Evolutionary conservation across 1,140 invertebrate species (phyloP), one percentile per base, ranked within the genome.

Genomic region (Lucilia cuprina): DNA sequence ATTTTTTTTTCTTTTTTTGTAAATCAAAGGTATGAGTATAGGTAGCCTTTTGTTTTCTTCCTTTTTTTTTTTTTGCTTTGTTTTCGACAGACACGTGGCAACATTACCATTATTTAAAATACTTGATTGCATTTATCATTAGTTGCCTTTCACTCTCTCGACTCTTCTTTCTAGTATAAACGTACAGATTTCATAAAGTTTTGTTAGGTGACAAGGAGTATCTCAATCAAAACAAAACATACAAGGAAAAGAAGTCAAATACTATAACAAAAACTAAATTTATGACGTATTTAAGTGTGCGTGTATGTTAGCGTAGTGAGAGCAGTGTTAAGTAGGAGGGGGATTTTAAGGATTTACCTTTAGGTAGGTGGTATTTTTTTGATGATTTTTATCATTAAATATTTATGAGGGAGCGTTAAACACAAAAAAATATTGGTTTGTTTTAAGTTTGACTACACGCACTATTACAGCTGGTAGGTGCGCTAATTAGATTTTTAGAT

Each of bases 101-200:
- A 70, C 65, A 70, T 70, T 21, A 70, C 65, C 65, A 70, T 70
- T 21, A 70, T 70, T 70, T 70, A 10, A 25, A 70, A 70, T 25
- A n/a, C 65, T 70, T 70, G 65, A 70, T 70, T 70, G 65, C 65
- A 70, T 70, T 70, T 70, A 70, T 70, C 65, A 70, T 70, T 70
- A 19, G 19, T n/a, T 21, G 25, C 25, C 25, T 30, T 30, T 30
- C 25, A 30, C 21, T 25, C 50, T 41, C 14, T 60, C 14, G 55
- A 5, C 55, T 60, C n/a, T 5, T 2, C 55, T 60, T 2, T 17
- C 55, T 60, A 14, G 35, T 41, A 41, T n/a, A 17, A n/a, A n/a
- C 5, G 5, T 5, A 70, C 21, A 25, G 65, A 70, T 10, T 10
- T 19, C 19, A 7, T 70, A 21, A 7, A 21, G 10, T 7, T 60